Base-by-base conservation (phyloP, 2,888 invertebrate genomes). In the Athetis lepigone region DNA sequence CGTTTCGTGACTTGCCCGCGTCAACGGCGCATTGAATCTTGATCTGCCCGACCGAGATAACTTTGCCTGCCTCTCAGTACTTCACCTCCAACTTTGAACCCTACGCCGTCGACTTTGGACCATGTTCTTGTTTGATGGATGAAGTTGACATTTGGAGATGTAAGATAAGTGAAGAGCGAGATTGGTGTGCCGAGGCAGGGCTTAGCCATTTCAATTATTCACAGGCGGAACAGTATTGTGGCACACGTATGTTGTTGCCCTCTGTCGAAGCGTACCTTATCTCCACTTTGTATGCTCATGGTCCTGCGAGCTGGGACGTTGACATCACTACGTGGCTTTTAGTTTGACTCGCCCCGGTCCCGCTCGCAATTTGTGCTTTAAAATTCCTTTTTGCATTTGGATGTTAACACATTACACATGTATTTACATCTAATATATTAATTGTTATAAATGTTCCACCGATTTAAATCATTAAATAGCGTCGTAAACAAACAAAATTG, bases 121-220 rank as follows among this genome's bases (percentile, higher is more conserved):
- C 56, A 64, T 55, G 49, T 57, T 57, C 49, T 49, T 43, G 43
- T 52, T 54, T 61, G 52, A 61, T 58, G 45, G 46, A 55, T 63
- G 54, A 56, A 49, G 70, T 65, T 65, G 67, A 66, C 72, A 64
- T 75, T 77, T 58, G 61, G 68, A 76, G 79, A 72, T 76, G 63
- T 51, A 70, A 86, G 88, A 88, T 88, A 87, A 63, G 71, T 59
- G 54, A 51, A 75, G 81, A 82, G 86, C 81, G 83, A 81, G 81
- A 80, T 80, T 80, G 79, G 82, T 87, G 85, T 86, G 87, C 84
- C 85, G 79, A 82, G 57, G 77, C 85, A 78, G 82, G 63, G 78
- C 80, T 73, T 81, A 60, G 84, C 82, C 82, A 86, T 89, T 90
- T 92, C 90, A 92, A 90, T 91, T 89, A 92, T 91, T 91, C 88